Base-by-base conservation (phyloP, 2,113 vertebrate species). In the Dendropsophus ebraccatus region DNA sequence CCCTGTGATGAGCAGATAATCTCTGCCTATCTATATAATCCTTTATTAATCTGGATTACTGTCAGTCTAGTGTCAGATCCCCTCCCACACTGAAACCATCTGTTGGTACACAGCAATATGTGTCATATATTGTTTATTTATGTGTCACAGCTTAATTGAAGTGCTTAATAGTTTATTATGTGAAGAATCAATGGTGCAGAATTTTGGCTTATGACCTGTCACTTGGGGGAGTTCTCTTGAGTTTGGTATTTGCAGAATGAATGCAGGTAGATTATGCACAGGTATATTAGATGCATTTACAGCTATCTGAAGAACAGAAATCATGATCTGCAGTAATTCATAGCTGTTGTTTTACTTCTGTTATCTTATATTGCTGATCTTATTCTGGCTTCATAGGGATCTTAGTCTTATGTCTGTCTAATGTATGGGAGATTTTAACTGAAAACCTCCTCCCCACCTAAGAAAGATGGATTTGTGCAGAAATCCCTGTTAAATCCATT, bases 31-130 rank as follows among this genome's bases (percentile, higher is more conserved):
- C 78, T 73, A 72, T 79, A 81, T 87, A 52, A 73, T 81, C 78
- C 69, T 21, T 60, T 47, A 81, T 62, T 81, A 86, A 87, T 87
- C 85, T 87, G 78, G 85, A 87, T 87, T 87, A 87, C 37, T 74
- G 67, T 81, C 78, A 86, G 49, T 11, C 84, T 72, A 49, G 76
- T 81, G 65, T 73, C 16, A 79, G 83, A 19, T 47, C 84, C 52
- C 67, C 67, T 81, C 67, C 85, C 32, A 69, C 41, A 81, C 35
- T 21, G 47, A n/a, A n/a, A 30, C 85, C 77, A 87, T 87, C 85
- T 87, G 85, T 35, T 87, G 35, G 65, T 16, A 41, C 35, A 73
- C 65, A 70, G 23, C 50, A 47, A 9, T 32, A 80, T 83, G 32
- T 74, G 25, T 74, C 50, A 45, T 74, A 75, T 30, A 73, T 5